phyloP scores from a whole-genome alignment of 2,113 vertebrate species.

The Pterocles orientalis region DNA sequence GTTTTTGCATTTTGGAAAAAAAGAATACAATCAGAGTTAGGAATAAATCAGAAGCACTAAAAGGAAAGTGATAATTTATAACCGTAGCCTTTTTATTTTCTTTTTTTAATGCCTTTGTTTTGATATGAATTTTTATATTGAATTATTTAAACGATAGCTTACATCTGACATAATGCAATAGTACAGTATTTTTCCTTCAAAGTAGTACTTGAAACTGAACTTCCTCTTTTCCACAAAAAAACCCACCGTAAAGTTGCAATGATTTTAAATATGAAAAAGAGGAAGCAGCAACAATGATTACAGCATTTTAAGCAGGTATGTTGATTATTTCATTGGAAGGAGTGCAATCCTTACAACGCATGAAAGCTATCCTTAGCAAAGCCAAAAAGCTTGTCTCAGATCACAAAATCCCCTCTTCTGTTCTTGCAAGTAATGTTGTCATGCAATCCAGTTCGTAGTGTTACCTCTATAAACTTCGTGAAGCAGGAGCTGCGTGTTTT shows the following conservation, averaged over 20 bases:
- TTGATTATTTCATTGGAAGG: not conserved
- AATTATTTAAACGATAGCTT: not conserved
- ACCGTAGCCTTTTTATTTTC: not conserved
- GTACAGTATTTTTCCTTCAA: not conserved
- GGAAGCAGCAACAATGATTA: not conserved
- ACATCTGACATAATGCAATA: not conserved
- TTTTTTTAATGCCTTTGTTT: not conserved
- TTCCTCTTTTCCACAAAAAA: not conserved
- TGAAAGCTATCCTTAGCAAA: not conserved
- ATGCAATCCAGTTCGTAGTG: not conserved
- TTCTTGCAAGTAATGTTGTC: not conserved
- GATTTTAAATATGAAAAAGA: not conserved
- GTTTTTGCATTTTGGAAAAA: not conserved
- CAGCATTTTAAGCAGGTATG: not conserved
- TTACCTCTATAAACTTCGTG: not conserved
- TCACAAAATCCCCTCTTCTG: not conserved
- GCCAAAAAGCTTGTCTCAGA: not conserved
- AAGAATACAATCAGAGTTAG: not conserved
- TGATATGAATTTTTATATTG: not conserved
- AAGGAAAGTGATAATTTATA: not conserved
- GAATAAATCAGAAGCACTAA: not conserved
- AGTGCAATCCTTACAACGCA: not conserved
- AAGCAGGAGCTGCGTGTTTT: not conserved
- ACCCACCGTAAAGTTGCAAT: not conserved
- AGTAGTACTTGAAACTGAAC: not conserved